Evolutionary conservation across 2,888 invertebrate genomes (phyloP), one percentile per base, ranked within the genome.

Genomic region (Drosophila quasianomalipes): DNA sequence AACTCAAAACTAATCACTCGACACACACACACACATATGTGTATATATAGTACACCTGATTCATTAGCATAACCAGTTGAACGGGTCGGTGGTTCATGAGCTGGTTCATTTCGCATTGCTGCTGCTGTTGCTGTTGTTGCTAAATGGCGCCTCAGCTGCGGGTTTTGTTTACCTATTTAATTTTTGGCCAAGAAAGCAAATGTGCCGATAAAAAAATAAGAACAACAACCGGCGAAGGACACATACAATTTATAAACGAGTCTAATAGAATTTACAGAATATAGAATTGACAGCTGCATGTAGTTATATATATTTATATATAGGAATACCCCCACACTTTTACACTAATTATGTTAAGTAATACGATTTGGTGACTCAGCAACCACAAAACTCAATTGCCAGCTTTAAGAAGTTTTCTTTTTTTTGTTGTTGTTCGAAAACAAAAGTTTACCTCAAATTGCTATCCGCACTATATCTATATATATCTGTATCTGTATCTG

Each of bases 31-130:
- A 39, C 41, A 49, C 53, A 51, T 49, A 58, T 51, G 12, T 41
- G 44, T 47, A 49, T 59, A 31, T 57, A 54, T 58, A 60, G 51
- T 68, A 76, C 80, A 79, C 89, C 89, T 84, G 81, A 84, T 76
- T 89, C 79, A 90, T 90, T 90, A 76, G 75, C 90, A 90, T 87
- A 90, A 87, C 87, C 90, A 80, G 87, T 89, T 75, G 60, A 75
- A 79, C 88, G 64, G 78, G 89, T 82, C 64, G 60, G 41, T 66
- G 58, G 61, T 52, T 82, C 59, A 59, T 30, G 65, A 41, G 41
- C 53, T 37, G 53, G 53, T 69, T 74, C 66, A 70, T 70, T 88
- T 83, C 69, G 78, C 70, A n/a, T 39, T 28, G 19, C n/a, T 55
- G 26, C 52, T 10, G 51, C 16, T 33, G 33, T 4, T 52, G 19